A percentile compares a stretch with the other conserved stretches of the same genome.
phyloP scores from a whole-genome alignment of 2,888 invertebrate species.

The Hydriomena furcata region DNA sequence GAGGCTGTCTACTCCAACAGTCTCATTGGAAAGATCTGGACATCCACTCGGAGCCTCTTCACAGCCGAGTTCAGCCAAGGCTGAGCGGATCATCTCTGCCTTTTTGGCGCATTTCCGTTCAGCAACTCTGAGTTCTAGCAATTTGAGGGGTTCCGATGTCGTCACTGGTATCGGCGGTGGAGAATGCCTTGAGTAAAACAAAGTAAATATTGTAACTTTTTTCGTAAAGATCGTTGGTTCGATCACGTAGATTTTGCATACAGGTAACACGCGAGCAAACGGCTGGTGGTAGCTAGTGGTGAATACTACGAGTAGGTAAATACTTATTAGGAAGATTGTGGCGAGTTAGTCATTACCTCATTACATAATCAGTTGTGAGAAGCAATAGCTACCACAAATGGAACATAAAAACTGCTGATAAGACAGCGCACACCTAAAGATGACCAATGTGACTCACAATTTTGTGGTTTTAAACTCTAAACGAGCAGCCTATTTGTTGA shows the following conservation, averaged over 20 bases:
- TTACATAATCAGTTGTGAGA: background rate
- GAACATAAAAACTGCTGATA: conserved; percentile 9
- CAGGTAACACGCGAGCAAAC: no score
- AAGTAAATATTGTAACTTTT: no score
- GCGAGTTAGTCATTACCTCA: conserved; percentile 9
- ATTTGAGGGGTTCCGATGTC: conserved; percentile 86
- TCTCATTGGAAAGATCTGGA: conserved; percentile 91
- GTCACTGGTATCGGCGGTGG: conserved; percentile 77
- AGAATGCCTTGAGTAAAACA: conserved; percentile 61
- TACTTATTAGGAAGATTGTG: background rate
- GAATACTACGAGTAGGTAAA: no score
- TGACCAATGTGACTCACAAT: conserved; percentile 18
- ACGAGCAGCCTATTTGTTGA: conserved; percentile 3
- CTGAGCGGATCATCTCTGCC: conserved; percentile 91
- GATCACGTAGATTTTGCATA: no score
- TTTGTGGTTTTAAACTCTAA: conserved; percentile 13
- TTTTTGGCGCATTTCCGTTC: conserved; percentile 93
- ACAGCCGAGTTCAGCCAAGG: conserved; percentile 93
- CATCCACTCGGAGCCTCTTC: conserved; percentile 94
- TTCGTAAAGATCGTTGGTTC: no score
- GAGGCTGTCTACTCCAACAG: conserved; percentile 84
- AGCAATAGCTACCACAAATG: conserved; percentile 6
- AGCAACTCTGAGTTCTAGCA: conserved; percentile 91
- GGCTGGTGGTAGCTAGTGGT: no score
- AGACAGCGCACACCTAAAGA: background rate